Percentiles rank a stretch among this genome's conserved stretches.
phyloP scores from a whole-genome alignment of 2,888 invertebrate genomes.

The Pyrgus malvae region DNA sequence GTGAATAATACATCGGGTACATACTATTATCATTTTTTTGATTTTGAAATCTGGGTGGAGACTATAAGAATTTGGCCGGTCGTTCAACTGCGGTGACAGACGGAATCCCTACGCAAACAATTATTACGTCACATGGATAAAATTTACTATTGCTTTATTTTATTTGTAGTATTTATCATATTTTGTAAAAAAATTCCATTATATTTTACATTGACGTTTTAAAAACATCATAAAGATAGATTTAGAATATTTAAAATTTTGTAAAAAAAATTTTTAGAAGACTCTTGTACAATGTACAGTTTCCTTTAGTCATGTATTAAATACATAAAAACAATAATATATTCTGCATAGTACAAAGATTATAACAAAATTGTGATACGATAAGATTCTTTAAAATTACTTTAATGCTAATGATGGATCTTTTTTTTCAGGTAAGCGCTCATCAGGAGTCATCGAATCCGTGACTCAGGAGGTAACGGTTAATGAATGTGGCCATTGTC shows the following conservation, averaged over 20 bases:
- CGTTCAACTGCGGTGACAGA: constrained; percentile 54
- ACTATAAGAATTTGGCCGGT: constrained; percentile 70
- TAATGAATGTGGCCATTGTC: constrained; percentile 22
- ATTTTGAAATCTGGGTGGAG: constrained; percentile 63
- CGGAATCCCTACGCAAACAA: constrained; percentile 13
- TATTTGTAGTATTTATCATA: no score
- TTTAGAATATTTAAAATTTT: no score
- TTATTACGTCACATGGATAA: constrained; percentile 1
- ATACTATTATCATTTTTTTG: constrained; percentile 61
- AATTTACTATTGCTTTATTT: not conserved
- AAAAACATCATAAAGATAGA: no score
- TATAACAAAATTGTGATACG: not conserved
- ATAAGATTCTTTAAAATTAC: constrained; percentile 4
- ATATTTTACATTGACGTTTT: no score
- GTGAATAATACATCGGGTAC: constrained; percentile 64
- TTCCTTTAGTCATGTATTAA: no score
- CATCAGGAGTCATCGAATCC: constrained; percentile 22
- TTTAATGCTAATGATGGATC: constrained; percentile 15
- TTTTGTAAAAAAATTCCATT: no score
- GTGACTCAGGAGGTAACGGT: constrained; percentile 25
- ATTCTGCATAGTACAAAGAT: not conserved
- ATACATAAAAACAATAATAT: not conserved
- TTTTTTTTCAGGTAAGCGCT: constrained; percentile 25
- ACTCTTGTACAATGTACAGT: no score
- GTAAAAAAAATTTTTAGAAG: no score